Base-by-base conservation (phyloP, 2,797 vertebrate genomes). In the Notolabrus celidotus region DNA sequence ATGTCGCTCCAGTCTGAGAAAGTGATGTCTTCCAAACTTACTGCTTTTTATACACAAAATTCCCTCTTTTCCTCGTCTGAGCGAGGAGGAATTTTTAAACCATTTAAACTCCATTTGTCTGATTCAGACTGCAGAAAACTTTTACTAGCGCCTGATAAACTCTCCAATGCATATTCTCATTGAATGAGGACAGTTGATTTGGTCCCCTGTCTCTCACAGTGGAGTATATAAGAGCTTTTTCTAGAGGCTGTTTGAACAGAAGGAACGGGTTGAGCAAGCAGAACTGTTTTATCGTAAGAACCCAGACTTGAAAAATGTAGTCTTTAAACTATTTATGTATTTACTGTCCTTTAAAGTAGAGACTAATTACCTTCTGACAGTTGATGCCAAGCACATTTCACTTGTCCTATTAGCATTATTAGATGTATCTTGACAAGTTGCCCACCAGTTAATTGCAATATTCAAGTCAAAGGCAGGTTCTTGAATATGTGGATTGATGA, bases 401-500 rank as follows among this genome's bases (percentile, higher is more conserved):
- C 27, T 41, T 65, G 33, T 72, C 59, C 43, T 54, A 58, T 80
- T 73, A 72, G 52, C 27, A 64, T 77, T 77, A 77, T 74, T 74
- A 80, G 62, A 27, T 45, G 34, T 62, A 57, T 71, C 54, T 79
- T 73, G 83, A 86, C 73, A 89, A 67, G 66, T 71, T 75, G 36
- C 60, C 59, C 38, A 10, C 69, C 55, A 81, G 52, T 84, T 85
- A 79, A 82, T 88, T 86, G 67, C 67, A 67, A 47, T 81, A 82
- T 81, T 33, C 36, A 56, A 85, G 75, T 71, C 55, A 64, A 59
- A 58, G 68, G 27, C 51, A 67, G 57, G 49, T 62, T 74, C 54
- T 79, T 87, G 77, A 86, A 86, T 76, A 66, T 66, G 63, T 78
- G 70, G 85, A 91, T 79, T 86, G 80, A 92, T 88, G 83, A 77